Conservation (phyloP, 2,888 invertebrate genomes). For the Leucoptera coffeella region DNA sequence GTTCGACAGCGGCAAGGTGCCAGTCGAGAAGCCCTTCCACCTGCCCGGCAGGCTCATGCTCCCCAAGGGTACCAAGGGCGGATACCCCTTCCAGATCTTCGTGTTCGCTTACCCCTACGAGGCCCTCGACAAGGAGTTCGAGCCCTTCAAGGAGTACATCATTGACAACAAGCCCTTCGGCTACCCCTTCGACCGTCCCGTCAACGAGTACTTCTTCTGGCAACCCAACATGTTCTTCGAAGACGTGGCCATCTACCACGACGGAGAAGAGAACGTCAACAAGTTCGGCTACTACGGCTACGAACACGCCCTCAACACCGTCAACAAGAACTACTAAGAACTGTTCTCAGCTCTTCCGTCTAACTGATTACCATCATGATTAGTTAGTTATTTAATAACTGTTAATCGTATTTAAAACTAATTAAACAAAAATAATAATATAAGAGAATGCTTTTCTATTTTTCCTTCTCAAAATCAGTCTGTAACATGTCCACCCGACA, state of each 20-base stretch:
- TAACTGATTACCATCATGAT: too few species aligned
- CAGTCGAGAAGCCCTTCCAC: constrained; percentile 41
- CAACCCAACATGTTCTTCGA: constrained; percentile 57
- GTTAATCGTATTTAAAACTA: not conserved
- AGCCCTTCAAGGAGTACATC: constrained; percentile 15
- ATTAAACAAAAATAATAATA: not conserved
- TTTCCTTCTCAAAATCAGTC: too few species aligned
- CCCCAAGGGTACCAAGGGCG: constrained; percentile 64
- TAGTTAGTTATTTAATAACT: not conserved
- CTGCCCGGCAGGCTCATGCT: constrained; percentile 64
- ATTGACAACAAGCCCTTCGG: constrained; percentile 48
- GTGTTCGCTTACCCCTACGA: constrained; percentile 54
- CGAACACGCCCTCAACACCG: constrained; percentile 6
- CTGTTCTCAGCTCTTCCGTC: too few species aligned
- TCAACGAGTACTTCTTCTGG: constrained; percentile 28
- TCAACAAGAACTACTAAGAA: constrained; percentile 3
- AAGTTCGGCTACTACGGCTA: constrained; percentile 16
- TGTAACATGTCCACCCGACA: too few species aligned
- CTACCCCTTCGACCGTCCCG: constrained; percentile 54
- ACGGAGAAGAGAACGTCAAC: constrained; percentile 23
- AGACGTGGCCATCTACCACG: constrained; percentile 50
- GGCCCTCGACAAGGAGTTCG: constrained; percentile 22
- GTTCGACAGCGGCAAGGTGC: constrained; percentile 44
- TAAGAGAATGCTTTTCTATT: not conserved
- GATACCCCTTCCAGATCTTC: constrained; percentile 60